Evolutionary conservation across 2,797 vertebrate species (phyloP).

Genomic region (Hyperoplus lanceolatus): DNA sequence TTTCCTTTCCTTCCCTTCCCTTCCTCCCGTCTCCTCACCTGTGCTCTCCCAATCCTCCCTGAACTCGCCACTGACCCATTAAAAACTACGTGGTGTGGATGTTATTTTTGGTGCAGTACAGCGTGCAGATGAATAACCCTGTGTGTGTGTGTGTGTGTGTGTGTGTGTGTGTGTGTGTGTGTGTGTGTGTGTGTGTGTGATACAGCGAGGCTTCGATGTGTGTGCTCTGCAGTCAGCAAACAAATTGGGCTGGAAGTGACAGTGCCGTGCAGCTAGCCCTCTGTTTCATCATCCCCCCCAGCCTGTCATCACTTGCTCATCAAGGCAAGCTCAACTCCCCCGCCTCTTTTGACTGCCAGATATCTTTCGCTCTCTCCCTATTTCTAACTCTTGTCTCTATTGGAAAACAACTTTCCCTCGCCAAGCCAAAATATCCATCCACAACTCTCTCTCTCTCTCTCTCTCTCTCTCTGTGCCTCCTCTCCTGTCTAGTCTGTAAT

Average conservation of each 20-base stretch:
- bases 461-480: neutral
- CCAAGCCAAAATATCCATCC: slow-evolving; percentile 50
- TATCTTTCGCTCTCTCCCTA: neutral
- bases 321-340: slow-evolving; percentile 23
- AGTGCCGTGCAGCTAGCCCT: slow-evolving; percentile 3
- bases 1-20: neutral
- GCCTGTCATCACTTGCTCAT: slow-evolving; percentile 41
- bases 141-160: neutral
- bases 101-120: slow-evolving; percentile 62
- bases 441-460: slow-evolving; percentile 1
- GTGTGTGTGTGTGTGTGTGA: neutral
- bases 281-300: slow-evolving; percentile 54
- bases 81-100: slow-evolving; percentile 55
- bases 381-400: slow-evolving; percentile 5
- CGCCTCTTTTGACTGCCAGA: slow-evolving; percentile 10
- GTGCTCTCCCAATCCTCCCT: slow-evolving; percentile 36
- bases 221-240: slow-evolving; percentile 17
- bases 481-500: slow-evolving; percentile 70
- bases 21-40: neutral
- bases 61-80: slow-evolving; percentile 63
- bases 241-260: slow-evolving; percentile 28
- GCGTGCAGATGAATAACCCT: slow-evolving; percentile 28
- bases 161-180: neutral
- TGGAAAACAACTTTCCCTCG: slow-evolving; percentile 32
- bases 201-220: neutral